Percentiles rank a stretch among this genome's conserved stretches.
phyloP scores from a whole-genome alignment of 2,888 invertebrate genomes.

The Acanthosepion pharaonis region DNA sequence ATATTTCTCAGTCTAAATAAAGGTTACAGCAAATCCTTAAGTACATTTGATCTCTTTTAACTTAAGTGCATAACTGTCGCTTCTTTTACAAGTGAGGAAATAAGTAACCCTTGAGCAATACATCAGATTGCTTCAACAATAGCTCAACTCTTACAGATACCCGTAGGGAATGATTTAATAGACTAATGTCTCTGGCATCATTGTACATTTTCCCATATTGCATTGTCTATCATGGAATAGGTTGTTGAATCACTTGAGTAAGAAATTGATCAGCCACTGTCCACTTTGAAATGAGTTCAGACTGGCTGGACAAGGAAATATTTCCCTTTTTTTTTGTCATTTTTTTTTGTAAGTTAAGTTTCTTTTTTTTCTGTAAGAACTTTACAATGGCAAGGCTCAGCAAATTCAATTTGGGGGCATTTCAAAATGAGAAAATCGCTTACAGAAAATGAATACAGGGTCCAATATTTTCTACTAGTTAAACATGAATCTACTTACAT shows the following conservation, averaged over 20 bases:
- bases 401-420: neutral
- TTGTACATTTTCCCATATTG: neutral
- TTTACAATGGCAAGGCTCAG: neutral
- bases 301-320: neutral
- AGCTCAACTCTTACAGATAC: neutral
- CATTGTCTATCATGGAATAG: neutral
- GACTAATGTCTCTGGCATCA: conserved; percentile 2
- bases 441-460: neutral
- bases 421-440: neutral
- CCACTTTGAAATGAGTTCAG: neutral
- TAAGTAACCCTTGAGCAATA: neutral
- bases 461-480: too few species aligned
- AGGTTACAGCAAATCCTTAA: too few species aligned
- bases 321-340: neutral
- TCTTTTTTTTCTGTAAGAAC: neutral
- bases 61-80: neutral
- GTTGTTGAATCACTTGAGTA: conserved; percentile 22
- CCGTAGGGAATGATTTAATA: conserved; percentile 12
- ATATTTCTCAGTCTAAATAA: too few species aligned
- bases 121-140: neutral
- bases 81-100: neutral
- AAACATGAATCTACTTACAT: too few species aligned
- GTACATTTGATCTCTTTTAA: neutral
- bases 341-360: neutral
- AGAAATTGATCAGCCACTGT: conserved; percentile 1